Conservation (phyloP, 53 echinoderm and acorn worm species). For the Zoroaster sp. region DNA sequence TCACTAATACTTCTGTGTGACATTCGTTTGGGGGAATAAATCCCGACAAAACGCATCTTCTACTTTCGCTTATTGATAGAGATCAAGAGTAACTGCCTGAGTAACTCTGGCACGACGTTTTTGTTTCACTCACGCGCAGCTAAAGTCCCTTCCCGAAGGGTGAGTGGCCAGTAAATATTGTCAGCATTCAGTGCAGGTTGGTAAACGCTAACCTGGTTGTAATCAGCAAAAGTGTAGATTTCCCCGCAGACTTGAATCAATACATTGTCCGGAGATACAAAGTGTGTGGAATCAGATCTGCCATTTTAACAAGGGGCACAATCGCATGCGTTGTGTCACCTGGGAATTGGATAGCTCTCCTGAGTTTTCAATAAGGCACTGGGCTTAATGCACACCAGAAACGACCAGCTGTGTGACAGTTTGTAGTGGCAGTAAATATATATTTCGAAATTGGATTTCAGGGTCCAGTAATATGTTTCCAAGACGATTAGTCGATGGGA, state of each 20-base stretch:
- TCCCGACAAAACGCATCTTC: not conserved
- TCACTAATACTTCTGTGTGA: not conserved
- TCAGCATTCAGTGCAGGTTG: not conserved
- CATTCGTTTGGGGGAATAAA: slow-evolving; percentile 4
- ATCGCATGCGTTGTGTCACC: not conserved
- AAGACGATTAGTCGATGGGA: not conserved
- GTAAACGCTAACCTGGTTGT: not conserved
- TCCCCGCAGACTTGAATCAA: slow-evolving; percentile 12
- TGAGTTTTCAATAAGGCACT: not conserved
- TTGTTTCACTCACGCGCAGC: slow-evolving; percentile 49
- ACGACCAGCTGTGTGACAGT: not conserved
- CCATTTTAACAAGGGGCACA: not conserved
- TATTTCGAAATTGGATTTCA: not conserved
- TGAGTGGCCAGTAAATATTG: slow-evolving; percentile 44
- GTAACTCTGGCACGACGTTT: not conserved
- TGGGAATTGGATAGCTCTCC: slow-evolving; percentile 9
- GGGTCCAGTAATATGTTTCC: not conserved
- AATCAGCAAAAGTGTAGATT: slow-evolving; percentile 25
- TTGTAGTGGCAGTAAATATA: not conserved
- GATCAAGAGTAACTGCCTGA: not conserved
- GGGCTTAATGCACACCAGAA: not conserved
- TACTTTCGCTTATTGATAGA: not conserved
- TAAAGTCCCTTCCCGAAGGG: not conserved
- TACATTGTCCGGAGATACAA: not conserved
- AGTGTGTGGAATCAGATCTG: not conserved